phyloP scores from a whole-genome alignment of 2,888 invertebrate species.

The Dinocampus coccinellae region DNA sequence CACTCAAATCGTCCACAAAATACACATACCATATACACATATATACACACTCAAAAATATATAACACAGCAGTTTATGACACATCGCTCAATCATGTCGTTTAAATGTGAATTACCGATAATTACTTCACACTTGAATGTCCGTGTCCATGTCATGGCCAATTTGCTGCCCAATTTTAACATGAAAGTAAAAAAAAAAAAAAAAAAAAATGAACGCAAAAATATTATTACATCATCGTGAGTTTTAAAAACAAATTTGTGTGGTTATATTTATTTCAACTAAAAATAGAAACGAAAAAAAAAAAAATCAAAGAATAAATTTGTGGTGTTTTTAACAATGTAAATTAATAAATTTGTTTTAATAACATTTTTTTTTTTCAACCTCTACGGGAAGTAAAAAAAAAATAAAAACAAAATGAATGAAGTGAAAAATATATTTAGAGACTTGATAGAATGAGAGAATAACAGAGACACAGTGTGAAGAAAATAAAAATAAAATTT shows the following conservation, averaged over 20 bases:
- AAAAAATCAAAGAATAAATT: background rate
- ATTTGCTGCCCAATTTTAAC: constrained; percentile 5
- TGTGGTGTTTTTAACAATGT: background rate
- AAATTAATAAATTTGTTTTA: background rate
- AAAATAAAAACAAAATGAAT: background rate
- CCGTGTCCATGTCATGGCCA: constrained; percentile 11
- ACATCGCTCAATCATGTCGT: constrained; percentile 7
- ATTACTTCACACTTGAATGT: constrained; percentile 15
- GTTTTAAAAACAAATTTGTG: background rate
- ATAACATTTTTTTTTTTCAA: constrained; percentile 17
- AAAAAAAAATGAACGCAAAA: background rate
- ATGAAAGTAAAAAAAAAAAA: background rate
- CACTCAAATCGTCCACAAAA: background rate
- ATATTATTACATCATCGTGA: background rate
- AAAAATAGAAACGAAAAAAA: background rate
- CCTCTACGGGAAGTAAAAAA: constrained; percentile 17
- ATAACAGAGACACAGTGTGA: constrained; percentile 1
- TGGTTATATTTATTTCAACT: background rate
- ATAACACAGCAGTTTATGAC: background rate
- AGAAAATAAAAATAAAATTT: constrained; percentile 2
- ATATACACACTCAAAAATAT: too few relatives aligned
- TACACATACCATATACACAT: too few relatives aligned
- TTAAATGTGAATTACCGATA: constrained; percentile 24
- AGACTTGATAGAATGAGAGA: background rate
- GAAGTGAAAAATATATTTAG: background rate